phyloP scores from a whole-genome alignment of 1,140 invertebrate genomes.

The Drosophila pachea region DNA sequence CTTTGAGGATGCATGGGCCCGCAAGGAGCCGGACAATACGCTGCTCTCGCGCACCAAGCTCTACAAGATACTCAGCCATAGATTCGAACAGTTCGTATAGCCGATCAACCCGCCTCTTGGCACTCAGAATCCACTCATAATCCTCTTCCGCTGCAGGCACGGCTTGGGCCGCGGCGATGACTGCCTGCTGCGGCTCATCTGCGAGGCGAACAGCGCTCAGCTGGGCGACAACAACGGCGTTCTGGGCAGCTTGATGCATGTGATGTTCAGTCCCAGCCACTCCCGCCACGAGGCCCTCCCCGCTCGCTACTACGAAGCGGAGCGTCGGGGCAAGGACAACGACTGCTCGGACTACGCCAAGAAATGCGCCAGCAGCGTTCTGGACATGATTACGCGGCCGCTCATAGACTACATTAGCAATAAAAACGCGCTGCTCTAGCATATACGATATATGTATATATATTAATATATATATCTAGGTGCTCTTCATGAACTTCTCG shows the following conservation, averaged over 20 bases:
- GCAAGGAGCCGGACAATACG: conserved; percentile 19
- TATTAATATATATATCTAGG: conserved; percentile 25
- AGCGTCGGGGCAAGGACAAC: conserved; percentile 69
- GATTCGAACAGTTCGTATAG: conserved; percentile 58
- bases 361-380: conserved; percentile 60
- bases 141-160: conserved; percentile 32
- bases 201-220: conserved; percentile 60
- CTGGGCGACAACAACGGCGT: conserved; percentile 64
- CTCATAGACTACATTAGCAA: conserved; percentile 28
- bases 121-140: not conserved
- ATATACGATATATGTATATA: not conserved
- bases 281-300: conserved; percentile 80
- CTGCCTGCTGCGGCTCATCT: conserved; percentile 72
- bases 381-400: conserved; percentile 61
- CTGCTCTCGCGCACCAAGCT: conserved; percentile 59
- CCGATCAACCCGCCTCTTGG: not conserved
- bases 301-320: conserved; percentile 80
- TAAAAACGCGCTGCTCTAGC: not conserved
- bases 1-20: conserved; percentile 37
- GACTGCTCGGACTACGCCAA: conserved; percentile 69
- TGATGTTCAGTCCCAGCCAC: conserved; percentile 80
- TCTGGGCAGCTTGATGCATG: conserved; percentile 63
- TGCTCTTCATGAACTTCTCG: conserved; percentile 63
- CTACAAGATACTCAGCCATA: conserved; percentile 55
- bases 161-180: conserved; percentile 52